These are phyloP conservation scores for Ammospiza nelsoni DNA, from an alignment of 2,113 vertebrate species.

Conservation along the genomic window DNA sequence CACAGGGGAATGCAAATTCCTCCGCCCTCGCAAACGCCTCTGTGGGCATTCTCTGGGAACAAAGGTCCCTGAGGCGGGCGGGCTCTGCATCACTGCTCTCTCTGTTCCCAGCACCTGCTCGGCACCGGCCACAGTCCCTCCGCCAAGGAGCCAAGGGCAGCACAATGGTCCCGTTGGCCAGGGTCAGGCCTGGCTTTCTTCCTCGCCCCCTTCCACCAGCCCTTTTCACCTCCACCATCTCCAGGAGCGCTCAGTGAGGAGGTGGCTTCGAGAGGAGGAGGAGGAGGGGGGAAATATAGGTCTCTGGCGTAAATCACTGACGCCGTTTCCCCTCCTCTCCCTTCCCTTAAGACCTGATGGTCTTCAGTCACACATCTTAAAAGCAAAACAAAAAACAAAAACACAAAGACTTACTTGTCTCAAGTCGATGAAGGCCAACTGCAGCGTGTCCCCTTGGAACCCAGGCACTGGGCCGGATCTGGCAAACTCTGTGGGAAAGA, in stretches of 20 bases:
- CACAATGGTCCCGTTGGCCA: constrained; percentile 64
- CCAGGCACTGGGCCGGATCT: constrained; percentile 99
- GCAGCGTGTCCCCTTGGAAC: constrained; percentile 99
- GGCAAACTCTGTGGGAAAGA: constrained; percentile 99
- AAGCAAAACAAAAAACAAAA: constrained; percentile 84
- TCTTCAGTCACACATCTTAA: constrained; percentile 90
- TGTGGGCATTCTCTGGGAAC: constrained; percentile 53
- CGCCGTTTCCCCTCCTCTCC: constrained; percentile 70
- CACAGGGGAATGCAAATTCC: constrained; percentile 48
- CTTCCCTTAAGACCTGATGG: constrained; percentile 84
- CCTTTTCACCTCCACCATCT: constrained; percentile 67
- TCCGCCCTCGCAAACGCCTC: constrained; percentile 39
- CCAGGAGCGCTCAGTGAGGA: constrained; percentile 66
- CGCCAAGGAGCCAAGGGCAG: constrained; percentile 46
- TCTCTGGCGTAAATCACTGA: constrained; percentile 76
- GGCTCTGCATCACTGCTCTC: constrained; percentile 69
- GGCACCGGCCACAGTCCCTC: constrained; percentile 35
- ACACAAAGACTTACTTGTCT: constrained; percentile 99
- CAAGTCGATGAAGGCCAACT: constrained; percentile 99
- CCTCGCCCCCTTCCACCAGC: constrained; percentile 30
- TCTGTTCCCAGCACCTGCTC: constrained; percentile 73
- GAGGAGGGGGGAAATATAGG: constrained; percentile 60
- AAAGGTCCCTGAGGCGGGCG: constrained; percentile 61
- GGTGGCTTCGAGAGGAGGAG: constrained; percentile 55
- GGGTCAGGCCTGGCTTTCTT: constrained; percentile 72